Evolutionary conservation across 2,113 vertebrate species (phyloP).

Genomic region (Sebastes fasciatus): DNA sequence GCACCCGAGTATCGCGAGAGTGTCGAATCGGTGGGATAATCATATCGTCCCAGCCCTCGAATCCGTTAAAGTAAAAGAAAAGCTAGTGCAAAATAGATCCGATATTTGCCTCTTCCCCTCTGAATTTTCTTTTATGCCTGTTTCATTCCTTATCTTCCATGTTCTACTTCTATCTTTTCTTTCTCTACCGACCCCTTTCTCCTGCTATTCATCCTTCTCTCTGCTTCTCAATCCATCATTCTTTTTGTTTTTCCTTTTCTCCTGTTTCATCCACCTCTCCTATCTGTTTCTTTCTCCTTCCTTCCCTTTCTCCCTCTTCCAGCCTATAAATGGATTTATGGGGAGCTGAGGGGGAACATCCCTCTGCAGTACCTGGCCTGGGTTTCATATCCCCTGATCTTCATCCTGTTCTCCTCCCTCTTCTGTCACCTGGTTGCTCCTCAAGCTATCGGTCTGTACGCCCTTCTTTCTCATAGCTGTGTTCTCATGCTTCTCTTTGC

Average conservation of each 20-base stretch:
- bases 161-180: background rate
- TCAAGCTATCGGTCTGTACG: conserved; percentile 92
- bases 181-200: background rate
- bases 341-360: conserved; percentile 85
- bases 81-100: background rate
- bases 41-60: too few species aligned
- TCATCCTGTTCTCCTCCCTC: conserved; percentile 92
- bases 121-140: background rate
- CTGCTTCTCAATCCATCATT: background rate
- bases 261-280: background rate
- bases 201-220: background rate
- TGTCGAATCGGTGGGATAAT: too few species aligned
- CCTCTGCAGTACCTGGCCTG: conserved; percentile 91
- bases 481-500: background rate
- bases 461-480: background rate
- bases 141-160: background rate
- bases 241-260: background rate
- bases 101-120: background rate
- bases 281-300: background rate
- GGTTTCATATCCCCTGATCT: conserved; percentile 90
- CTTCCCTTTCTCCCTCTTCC: conserved; percentile 29
- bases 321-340: conserved; percentile 95
- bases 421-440: conserved; percentile 95
- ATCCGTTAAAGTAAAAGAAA: background rate
- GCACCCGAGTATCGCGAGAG: too few species aligned